A percentile compares a stretch with the other conserved stretches of the same genome.
These are phyloP conservation scores for Drosophila nannoptera DNA, from an alignment of 1,140 invertebrate genomes.

Conservation along the genomic window DNA sequence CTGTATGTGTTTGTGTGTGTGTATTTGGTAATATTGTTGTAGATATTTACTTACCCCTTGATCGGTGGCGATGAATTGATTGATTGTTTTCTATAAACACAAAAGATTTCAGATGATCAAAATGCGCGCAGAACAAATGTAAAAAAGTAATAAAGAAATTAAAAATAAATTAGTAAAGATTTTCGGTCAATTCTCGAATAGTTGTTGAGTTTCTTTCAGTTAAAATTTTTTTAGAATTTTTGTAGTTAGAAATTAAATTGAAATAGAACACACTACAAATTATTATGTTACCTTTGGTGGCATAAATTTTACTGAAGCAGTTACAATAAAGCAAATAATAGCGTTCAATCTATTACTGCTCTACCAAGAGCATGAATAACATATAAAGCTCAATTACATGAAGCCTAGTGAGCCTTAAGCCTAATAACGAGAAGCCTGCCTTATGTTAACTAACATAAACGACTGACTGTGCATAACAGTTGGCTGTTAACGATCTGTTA, in stretches of 20 bases:
- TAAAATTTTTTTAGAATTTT: neutral
- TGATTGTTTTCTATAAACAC: slow-evolving; percentile 76
- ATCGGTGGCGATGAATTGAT: slow-evolving; percentile 71
- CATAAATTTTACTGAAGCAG: too few relatives aligned
- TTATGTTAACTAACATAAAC: too few relatives aligned
- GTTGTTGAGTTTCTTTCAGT: neutral
- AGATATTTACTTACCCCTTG: slow-evolving; percentile 64
- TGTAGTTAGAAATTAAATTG: slow-evolving; percentile 7
- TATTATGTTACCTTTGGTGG: neutral
- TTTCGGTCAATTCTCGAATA: slow-evolving; percentile 12
- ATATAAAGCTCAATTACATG: too few relatives aligned
- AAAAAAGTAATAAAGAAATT: slow-evolving; percentile 73
- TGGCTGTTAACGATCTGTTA: too few relatives aligned
- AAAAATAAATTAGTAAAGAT: slow-evolving; percentile 72
- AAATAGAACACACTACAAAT: slow-evolving; percentile 1
- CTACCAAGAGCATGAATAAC: too few relatives aligned
- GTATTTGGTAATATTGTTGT: slow-evolving; percentile 32
- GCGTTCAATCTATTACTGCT: too few relatives aligned
- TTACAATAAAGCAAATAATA: too few relatives aligned
- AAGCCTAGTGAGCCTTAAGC: too few relatives aligned
- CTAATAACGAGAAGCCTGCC: too few relatives aligned
- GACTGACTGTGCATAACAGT: too few relatives aligned
- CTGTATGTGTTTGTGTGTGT: slow-evolving; percentile 1
- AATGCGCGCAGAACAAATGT: slow-evolving; percentile 68
- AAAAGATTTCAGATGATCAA: slow-evolving; percentile 65